phyloP scores from a whole-genome alignment of 2,888 invertebrate species.

The Rhimphoctona megacephalus region DNA sequence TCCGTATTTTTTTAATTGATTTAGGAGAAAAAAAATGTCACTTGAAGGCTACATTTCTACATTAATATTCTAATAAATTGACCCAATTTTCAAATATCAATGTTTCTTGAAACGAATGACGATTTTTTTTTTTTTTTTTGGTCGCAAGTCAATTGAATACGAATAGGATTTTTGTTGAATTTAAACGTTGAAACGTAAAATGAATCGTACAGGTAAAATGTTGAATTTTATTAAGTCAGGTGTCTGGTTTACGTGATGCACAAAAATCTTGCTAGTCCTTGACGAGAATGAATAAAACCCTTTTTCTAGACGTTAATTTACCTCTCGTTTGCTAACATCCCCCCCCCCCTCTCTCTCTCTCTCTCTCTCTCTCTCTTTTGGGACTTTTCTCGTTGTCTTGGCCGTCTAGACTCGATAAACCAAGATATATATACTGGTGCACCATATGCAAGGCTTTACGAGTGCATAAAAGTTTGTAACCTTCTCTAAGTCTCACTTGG shows the following conservation, averaged over 20 bases:
- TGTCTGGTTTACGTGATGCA: conserved; percentile 1
- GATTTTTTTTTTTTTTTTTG: not conserved
- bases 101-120: not conserved
- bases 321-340: conserved; percentile 58
- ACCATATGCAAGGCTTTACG: conserved; percentile 73
- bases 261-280: conserved; percentile 34
- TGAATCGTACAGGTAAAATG: not conserved
- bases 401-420: conserved; percentile 73
- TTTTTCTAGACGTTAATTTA: conserved; percentile 66
- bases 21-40: too few species aligned
- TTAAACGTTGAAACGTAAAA: not conserved
- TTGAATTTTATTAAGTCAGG: conserved; percentile 36
- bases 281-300: conserved; percentile 55
- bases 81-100: not conserved
- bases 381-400: conserved; percentile 70
- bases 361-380: conserved; percentile 10
- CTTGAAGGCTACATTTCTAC: too few species aligned
- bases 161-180: not conserved
- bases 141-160: not conserved
- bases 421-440: conserved; percentile 70
- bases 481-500: conserved; percentile 65
- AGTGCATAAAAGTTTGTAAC: conserved; percentile 71
- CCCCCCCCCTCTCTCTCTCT: conserved; percentile 4
- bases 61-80: not conserved
- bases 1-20: too few species aligned